Evolutionary conservation across 2,888 invertebrate genomes (phyloP), one percentile per base, ranked within the genome.

Genomic region (Disparrhopalites patrizii): DNA sequence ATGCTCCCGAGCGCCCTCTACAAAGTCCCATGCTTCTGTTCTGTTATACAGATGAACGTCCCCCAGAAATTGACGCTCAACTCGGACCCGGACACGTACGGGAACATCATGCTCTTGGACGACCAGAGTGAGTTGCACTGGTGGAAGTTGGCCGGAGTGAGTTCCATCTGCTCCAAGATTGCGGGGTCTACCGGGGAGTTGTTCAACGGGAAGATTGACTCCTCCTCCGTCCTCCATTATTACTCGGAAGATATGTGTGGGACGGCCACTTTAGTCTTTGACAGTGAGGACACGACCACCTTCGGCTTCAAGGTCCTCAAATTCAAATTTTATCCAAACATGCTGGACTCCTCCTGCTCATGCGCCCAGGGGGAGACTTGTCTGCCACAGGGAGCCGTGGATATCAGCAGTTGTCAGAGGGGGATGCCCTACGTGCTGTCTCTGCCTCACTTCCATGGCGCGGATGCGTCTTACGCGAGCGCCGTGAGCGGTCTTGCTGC

Each of bases 221-320:
- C 15, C 5, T 4, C 15, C 15, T 43, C 43, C 43, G 43, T 43
- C 43, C 43, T 43, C 20, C 43, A 43, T 43, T 43, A 10, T 15
- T 43, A 43, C n/a, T 43, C 43, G n/a, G 43, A 43, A 43, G 43
- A 43, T 15, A 5, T 15, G n/a, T 43, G 43, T n/a, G n/a, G 8
- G n/a, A 43, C 43, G 5, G 43, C 43, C 43, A 43, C 43, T 15
- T 15, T 43, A 20, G 4, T 18, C 15, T 43, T 43, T 20, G 43
- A 15, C n/a, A 43, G 20, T 20, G n/a, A 43, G n/a, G 43, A 43
- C n/a, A 43, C 43, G 4, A 18, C 43, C 20, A 18, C 43, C 20
- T 43, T 43, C n/a, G 43, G 43, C 43, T 43, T 43, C 43, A 43
- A 43, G 5, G 43, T 20, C 43, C 43, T 43, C n/a, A 43, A 43